Evolutionary conservation across 1,140 invertebrate species (phyloP), one percentile per base, ranked within the genome.

Genomic region (Micrasema longulum): DNA sequence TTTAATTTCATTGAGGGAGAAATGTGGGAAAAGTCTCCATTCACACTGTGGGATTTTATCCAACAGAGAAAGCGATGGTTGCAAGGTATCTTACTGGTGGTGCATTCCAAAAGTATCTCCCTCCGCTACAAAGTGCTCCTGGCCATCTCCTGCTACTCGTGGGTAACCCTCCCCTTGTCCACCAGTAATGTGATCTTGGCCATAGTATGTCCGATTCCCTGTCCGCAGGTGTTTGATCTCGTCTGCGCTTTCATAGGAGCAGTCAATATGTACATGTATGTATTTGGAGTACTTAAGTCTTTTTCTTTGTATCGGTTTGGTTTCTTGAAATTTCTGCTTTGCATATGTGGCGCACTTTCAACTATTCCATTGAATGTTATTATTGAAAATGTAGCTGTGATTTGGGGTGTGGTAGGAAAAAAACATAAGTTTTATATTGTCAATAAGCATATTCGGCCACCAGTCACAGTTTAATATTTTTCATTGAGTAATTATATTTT

Each of bases 21-120:
- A 84, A 98, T 98, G 96, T 96, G 95, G 91, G 97, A 99, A 81
- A 97, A 98, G 80, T 97, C 95, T 14, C 97, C 97, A 6, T 99
- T 99, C 79, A 96, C 95, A 0, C 82, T 97, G 1, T 92, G 92
- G 87, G 97, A 99, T 81, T 97, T 98, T 79, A 88, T 99, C 43
- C 95, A 97, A 80, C 97, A 99, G 81, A 87, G 97, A 64, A 98
- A 98, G 81, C 89, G 97, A 31, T 99, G 97, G 97, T 88, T 99
- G 52, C 95, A 97, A 85, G 97, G 97, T 77, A 99, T 99, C 74
- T 89, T 95, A 20, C 87, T 99, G 68, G 97, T 98, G 1, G 95
- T 98, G 12, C 95, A 97, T 83, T 96, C 94, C 50, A 90, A 91
- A 78, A 85, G 88, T 66, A 95, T 99, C 80, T 95, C 95, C 14